A percentile compares a stretch with the other conserved stretches of the same genome.
These are phyloP conservation scores for Globia sparganii DNA, from an alignment of 2,888 invertebrate species.

Conservation along the genomic window DNA sequence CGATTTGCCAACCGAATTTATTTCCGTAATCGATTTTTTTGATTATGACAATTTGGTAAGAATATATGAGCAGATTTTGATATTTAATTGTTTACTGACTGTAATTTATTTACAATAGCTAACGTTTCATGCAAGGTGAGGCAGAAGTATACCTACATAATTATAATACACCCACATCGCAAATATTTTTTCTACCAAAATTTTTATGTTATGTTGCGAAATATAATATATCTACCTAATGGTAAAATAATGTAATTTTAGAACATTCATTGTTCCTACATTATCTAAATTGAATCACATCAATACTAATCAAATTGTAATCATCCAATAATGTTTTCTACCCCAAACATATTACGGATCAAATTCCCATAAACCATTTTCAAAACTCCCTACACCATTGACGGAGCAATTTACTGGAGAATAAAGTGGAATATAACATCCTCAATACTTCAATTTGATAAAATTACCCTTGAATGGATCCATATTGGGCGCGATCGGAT, in stretches of 20 bases:
- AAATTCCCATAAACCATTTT: slow-evolving; percentile 25
- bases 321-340: slow-evolving; percentile 27
- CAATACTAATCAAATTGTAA: slow-evolving; percentile 27
- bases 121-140: background rate
- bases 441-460: slow-evolving; percentile 51
- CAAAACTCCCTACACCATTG: slow-evolving; percentile 30
- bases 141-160: too few relatives aligned
- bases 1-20: background rate
- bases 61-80: background rate
- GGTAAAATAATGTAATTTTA: background rate
- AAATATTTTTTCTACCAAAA: background rate
- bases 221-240: background rate
- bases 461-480: slow-evolving; percentile 34
- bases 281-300: slow-evolving; percentile 31
- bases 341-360: slow-evolving; percentile 5
- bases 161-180: background rate
- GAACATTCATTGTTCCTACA: slow-evolving; percentile 10
- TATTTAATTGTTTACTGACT: background rate
- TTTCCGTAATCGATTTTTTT: background rate
- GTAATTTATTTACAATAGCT: too few relatives aligned
- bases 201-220: background rate
- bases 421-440: slow-evolving; percentile 57
- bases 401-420: slow-evolving; percentile 52
- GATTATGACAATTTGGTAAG: background rate
- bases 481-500: slow-evolving; percentile 12